These are phyloP conservation scores for Gobius niger DNA, from an alignment of 2,113 vertebrate genomes.

Conservation along the genomic window DNA sequence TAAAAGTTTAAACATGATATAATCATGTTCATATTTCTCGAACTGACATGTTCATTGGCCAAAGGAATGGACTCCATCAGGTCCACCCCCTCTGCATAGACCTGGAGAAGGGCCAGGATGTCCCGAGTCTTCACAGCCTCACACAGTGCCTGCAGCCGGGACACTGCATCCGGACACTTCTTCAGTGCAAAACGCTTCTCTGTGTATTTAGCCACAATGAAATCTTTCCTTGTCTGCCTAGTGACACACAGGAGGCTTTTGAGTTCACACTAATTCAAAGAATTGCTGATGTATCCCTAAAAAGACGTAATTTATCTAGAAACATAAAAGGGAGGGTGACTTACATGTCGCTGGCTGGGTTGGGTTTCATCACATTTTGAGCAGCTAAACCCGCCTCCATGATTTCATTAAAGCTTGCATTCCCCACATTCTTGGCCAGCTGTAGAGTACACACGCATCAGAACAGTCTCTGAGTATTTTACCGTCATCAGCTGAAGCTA, in stretches of 20 bases:
- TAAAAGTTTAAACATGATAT: neutral
- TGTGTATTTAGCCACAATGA: slow-evolving; percentile 96
- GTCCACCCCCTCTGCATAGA: slow-evolving; percentile 92
- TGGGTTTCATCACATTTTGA: slow-evolving; percentile 88
- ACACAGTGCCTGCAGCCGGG: slow-evolving; percentile 88
- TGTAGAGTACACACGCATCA: slow-evolving; percentile 61
- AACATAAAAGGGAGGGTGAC: slow-evolving; percentile 49
- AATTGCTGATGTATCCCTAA: neutral
- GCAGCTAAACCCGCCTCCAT: slow-evolving; percentile 91
- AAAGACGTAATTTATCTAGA: neutral
- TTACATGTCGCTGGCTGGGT: slow-evolving; percentile 95
- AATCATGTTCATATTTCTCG: neutral
- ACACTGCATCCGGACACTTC: slow-evolving; percentile 78
- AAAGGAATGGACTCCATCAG: slow-evolving; percentile 95
- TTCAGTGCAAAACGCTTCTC: slow-evolving; percentile 90
- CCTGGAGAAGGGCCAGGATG: slow-evolving; percentile 91
- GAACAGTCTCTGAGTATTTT: slow-evolving; percentile 20
- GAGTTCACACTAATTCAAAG: neutral
- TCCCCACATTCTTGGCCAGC: slow-evolving; percentile 99
- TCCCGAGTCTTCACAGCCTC: slow-evolving; percentile 94
- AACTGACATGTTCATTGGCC: slow-evolving; percentile 94
- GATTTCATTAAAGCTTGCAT: slow-evolving; percentile 96
- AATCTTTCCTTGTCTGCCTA: slow-evolving; percentile 97
- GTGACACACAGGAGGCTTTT: slow-evolving; percentile 7
- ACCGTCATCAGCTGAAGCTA: slow-evolving; percentile 14